Percentiles rank a stretch among this genome's conserved stretches.
Evolutionary conservation across 2,888 invertebrate species (phyloP).

Genomic region (Halictus ligatus): DNA sequence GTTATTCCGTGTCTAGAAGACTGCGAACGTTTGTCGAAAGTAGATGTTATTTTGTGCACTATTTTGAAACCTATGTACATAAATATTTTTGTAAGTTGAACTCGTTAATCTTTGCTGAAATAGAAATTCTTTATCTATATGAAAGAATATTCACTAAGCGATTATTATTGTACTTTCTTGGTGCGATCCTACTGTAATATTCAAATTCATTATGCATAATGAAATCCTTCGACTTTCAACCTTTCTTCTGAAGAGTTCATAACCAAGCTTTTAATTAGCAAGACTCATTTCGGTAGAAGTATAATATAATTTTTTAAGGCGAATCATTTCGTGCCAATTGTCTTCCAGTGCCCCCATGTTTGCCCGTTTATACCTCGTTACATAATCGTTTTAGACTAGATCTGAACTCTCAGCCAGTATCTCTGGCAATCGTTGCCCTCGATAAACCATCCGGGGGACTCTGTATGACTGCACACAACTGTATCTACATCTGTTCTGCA

Average conservation of each 20-base stretch:
- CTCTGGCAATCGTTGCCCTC: conserved; percentile 18
- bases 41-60: neutral
- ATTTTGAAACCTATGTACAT: neutral
- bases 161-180: neutral
- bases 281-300: neutral
- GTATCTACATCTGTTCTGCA: conserved; percentile 39
- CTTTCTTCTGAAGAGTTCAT: neutral
- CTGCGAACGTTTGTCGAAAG: neutral
- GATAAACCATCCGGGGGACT: conserved; percentile 28
- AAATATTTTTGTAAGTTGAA: too few relatives aligned
- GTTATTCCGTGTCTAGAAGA: neutral
- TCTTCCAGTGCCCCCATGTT: neutral
- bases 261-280: neutral
- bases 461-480: conserved; percentile 26
- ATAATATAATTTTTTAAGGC: neutral
- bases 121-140: neutral
- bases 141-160: neutral
- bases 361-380: neutral
- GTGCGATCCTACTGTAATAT: neutral
- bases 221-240: neutral
- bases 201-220: neutral
- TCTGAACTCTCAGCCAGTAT: conserved; percentile 12
- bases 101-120: neutral
- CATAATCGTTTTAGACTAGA: neutral
- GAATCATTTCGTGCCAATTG: neutral